Evolutionary conservation across 2,797 vertebrate genomes (phyloP).

Genomic region (Novumbra hubbsi): DNA sequence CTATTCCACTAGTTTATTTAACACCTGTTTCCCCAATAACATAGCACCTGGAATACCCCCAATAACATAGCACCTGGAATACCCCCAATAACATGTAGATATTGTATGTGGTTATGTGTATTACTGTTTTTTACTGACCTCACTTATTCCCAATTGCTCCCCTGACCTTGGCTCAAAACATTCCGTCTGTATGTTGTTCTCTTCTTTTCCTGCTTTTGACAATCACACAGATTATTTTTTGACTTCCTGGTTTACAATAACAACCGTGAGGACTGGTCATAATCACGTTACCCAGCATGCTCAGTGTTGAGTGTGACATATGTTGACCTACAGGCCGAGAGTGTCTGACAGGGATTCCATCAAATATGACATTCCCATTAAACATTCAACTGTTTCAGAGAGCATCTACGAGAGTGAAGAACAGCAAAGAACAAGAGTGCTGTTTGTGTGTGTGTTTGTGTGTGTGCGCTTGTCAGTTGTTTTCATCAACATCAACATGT

Average conservation of each 20-base stretch:
- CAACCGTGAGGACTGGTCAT: neutral
- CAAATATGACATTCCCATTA: neutral
- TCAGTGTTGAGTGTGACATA: neutral
- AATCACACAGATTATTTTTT: neutral
- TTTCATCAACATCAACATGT: slow-evolving; percentile 51
- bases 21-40: no score
- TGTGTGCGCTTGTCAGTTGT: neutral
- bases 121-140: neutral
- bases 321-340: neutral
- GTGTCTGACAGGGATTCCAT: neutral
- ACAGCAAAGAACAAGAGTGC: neutral
- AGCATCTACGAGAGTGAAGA: neutral
- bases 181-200: neutral
- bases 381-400: neutral
- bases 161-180: neutral
- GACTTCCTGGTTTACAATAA: neutral
- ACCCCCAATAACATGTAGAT: neutral
- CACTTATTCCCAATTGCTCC: neutral
- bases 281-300: neutral
- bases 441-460: neutral
- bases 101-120: neutral
- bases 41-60: no score
- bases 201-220: neutral
- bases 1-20: no score
- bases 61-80: neutral